Evolutionary conservation across 2,888 invertebrate species (phyloP), one percentile per base, ranked within the genome.

Genomic region (Polylopha cassiicola): DNA sequence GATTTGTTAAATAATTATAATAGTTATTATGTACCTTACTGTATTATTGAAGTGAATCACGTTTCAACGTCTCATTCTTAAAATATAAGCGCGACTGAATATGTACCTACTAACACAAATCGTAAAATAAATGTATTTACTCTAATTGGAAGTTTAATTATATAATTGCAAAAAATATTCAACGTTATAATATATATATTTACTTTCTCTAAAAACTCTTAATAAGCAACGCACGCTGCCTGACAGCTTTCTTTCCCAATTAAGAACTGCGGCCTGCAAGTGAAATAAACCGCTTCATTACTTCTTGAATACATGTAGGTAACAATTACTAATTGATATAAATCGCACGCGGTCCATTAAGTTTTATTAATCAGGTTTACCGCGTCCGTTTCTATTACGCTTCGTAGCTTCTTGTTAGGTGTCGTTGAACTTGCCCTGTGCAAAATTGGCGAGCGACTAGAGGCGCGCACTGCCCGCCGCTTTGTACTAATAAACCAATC

Each of bases 371-470:
- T 22, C 18, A 28, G 27, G 36, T 21, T 24, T 28, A 59, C 71
- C 80, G 61, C 63, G 68, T 81, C 75, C 51, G 58, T 57, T 58
- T 51, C 61, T 58, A 55, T 56, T 51, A 52, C 55, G 60, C 61
- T 73, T 74, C 66, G 55, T 56, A 51, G 62, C 67, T 77, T 73
- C 66, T 61, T 61, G 71, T 51, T 42, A 50, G 47, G 58, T 68
- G 82, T 84, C 82, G 72, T 73, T 82, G 82, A 82, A 81, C 82
- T 79, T 78, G 75, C 73, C 74, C 70, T 71, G 65, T 63, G 81
- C 81, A 70, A 81, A 82, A 84, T 82, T 84, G 81, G 80, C 80
- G 69, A 73, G 68, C 72, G 64, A 71, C 65, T 56, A 57, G 61
- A 57, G 61, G 66, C 72, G 72, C 71, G 65, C 61, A 54, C 51